Conservation (phyloP, 2,888 invertebrate species). For the Drosophila prolongata region DNA sequence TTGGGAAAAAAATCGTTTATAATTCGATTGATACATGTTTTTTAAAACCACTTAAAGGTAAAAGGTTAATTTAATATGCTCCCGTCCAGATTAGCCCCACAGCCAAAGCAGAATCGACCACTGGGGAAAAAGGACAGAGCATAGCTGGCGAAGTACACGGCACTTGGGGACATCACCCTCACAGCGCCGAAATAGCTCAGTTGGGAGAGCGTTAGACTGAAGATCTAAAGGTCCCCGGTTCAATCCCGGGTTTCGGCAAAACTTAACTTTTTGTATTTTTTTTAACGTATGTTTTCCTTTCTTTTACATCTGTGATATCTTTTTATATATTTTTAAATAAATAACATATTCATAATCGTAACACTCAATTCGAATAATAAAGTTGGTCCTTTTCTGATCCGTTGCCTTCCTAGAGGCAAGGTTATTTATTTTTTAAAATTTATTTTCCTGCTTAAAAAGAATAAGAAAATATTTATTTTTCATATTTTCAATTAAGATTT, state of each 20-base stretch:
- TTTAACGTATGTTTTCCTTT: neutral
- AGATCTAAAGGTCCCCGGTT: constrained; percentile 86
- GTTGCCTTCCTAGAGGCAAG: no score
- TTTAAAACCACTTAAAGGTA: no score
- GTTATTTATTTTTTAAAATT: no score
- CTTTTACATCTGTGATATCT: no score
- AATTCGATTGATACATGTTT: no score
- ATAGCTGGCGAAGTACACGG: constrained; percentile 5
- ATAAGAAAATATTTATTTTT: no score
- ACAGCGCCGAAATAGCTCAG: constrained; percentile 83
- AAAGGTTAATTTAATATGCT: neutral
- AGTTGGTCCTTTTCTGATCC: no score
- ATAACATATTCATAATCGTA: no score
- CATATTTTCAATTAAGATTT: no score
- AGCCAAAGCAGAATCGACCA: neutral
- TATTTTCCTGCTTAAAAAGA: no score
- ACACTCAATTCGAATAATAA: no score
- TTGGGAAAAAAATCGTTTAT: no score
- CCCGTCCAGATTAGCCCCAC: constrained; percentile 82
- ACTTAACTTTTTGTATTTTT: neutral
- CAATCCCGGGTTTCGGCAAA: constrained; percentile 90
- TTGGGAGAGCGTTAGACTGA: constrained; percentile 84
- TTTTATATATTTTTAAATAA: neutral
- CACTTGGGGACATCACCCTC: neutral
- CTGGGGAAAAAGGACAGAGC: constrained; percentile 24